Evolutionary conservation across 2,113 vertebrate genomes (phyloP), one percentile per base, ranked within the genome.

Genomic region (Poeciliopsis turrubarensis): DNA sequence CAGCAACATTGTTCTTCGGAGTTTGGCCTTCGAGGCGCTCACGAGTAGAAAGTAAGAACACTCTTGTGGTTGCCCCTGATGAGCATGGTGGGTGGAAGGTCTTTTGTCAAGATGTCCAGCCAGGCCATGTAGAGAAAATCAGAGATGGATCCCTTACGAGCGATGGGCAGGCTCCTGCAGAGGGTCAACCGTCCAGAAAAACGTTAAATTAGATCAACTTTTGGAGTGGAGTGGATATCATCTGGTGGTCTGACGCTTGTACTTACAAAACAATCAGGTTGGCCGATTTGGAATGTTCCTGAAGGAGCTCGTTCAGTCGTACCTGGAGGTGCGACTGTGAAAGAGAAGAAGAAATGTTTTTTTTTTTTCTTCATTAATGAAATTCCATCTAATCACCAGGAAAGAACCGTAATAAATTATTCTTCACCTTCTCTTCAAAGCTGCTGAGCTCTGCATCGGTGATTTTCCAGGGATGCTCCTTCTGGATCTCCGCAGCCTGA

Each of bases 1-100:
- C 54, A 75, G 68, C 57, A 57, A 22, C 47, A 37, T 62, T 6
- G 17, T 60, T 13, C 26, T 64, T 5, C 8, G 31, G 6, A 32
- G 14, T 57, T 62, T 15, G 25, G 26, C 29, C 13, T 34, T 34
- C 10, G 26, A 4, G 37, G 30, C 86, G 82, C 81, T 95, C 96
- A 99, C 19, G 98, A 99, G 89, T 99, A 99, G 94, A 98, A 99
- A 22, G 98, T 99, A 37, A 99, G 94, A 60, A 99, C 98, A 8
- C 96, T 99, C 95, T 97, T 97, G 93, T 99, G 98, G 92, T 99
- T 99, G 77, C 98, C 98, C 90, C 98, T 94, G 70, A 99, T 95
- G 86, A 99, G 94, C 86, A 99, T 78, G 54, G 95, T 90, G 31
- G 98, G 97, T 85, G 98, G 98, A 57, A 99, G 96, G 79, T 98